A percentile compares a stretch with the other conserved stretches of the same genome.
Evolutionary conservation across 2,888 invertebrate species (phyloP).

Genomic region (Calameuta idolon): DNA sequence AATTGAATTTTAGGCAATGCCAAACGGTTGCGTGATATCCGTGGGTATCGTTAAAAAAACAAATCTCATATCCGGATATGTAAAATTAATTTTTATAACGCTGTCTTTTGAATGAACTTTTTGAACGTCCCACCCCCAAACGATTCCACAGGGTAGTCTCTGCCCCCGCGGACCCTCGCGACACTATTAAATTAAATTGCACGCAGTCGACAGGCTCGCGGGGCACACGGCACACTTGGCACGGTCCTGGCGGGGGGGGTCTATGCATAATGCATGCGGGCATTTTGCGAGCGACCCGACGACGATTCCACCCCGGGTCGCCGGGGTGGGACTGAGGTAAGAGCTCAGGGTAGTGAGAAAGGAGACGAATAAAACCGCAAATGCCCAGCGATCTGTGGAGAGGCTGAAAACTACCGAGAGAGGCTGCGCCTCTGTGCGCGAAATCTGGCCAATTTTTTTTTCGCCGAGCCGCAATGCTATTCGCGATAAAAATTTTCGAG

Average conservation of each 20-base stretch:
- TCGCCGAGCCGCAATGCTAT: background rate
- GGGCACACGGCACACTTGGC: slow-evolving; percentile 3
- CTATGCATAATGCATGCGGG: slow-evolving; percentile 9
- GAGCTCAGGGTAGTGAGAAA: background rate
- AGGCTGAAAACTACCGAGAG: background rate
- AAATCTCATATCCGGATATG: background rate
- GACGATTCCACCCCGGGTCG: background rate
- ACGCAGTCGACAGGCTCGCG: background rate
- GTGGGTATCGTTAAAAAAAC: background rate
- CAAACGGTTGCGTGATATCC: background rate
- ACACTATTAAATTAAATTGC: slow-evolving; percentile 3
- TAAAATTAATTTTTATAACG: background rate
- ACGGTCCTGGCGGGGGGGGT: background rate
- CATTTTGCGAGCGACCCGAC: slow-evolving; percentile 6
- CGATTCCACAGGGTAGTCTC: background rate
- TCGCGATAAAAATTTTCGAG: background rate
- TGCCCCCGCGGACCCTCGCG: background rate
- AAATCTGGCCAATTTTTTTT: background rate
- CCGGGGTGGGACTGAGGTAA: background rate
- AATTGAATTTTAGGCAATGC: background rate
- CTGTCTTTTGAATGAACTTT: background rate
- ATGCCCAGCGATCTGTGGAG: background rate
- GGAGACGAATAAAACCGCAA: slow-evolving; percentile 6
- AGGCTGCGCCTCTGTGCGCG: background rate
- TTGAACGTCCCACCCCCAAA: background rate